Conservation (phyloP, 1,140 invertebrate species). For the Tetragnatha versicolor region DNA sequence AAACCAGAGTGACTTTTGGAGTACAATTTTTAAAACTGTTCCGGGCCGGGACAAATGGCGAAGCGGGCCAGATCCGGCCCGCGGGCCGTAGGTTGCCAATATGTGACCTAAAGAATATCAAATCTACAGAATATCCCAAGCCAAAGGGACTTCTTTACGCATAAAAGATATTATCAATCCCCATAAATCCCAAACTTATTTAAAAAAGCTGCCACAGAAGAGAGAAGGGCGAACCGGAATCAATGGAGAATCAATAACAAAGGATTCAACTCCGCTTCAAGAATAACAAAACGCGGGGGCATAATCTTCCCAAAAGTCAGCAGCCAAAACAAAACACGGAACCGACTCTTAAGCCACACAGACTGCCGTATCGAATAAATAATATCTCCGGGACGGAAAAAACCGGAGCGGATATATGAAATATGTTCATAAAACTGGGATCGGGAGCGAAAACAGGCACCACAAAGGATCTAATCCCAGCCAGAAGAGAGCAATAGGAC, state of each 20-base stretch:
- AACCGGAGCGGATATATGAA: neutral
- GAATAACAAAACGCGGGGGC: neutral
- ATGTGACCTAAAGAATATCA: too few species aligned
- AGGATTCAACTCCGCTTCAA: neutral
- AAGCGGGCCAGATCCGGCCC: too few species aligned
- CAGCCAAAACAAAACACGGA: neutral
- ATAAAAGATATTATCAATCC: too few species aligned
- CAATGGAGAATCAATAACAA: constrained; percentile 2
- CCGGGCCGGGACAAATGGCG: too few species aligned
- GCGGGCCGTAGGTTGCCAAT: too few species aligned
- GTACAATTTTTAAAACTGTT: too few species aligned
- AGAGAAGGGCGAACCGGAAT: too few species aligned
- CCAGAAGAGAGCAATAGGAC: neutral
- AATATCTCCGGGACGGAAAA: neutral
- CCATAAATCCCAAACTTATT: too few species aligned
- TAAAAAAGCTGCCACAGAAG: too few species aligned
- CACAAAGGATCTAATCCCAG: neutral
- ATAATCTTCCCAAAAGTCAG: constrained; percentile 9
- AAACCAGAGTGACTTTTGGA: too few species aligned
- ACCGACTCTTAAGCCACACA: neutral
- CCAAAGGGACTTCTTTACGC: too few species aligned
- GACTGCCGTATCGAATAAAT: constrained; percentile 16
- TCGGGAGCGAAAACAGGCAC: constrained; percentile 25
- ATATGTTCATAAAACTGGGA: constrained; percentile 31
- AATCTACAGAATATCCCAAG: too few species aligned